A percentile compares a stretch with the other conserved stretches of the same genome.
These are phyloP conservation scores for Uropetala carovei DNA, from an alignment of 2,888 invertebrate species.

Conservation along the genomic window DNA sequence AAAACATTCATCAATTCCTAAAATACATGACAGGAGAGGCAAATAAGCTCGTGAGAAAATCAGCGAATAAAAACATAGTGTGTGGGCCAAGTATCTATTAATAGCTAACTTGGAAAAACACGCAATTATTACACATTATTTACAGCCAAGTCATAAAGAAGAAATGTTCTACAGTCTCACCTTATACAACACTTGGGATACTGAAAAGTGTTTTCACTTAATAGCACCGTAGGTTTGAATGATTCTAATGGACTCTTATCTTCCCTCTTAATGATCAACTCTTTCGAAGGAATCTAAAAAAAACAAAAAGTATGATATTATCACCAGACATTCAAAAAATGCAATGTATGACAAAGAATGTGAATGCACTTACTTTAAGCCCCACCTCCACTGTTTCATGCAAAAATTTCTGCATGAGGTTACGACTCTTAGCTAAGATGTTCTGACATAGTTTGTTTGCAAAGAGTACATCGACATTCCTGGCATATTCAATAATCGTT, in stretches of 20 bases:
- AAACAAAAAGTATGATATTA: constrained; percentile 66
- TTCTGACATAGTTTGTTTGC: constrained; percentile 86
- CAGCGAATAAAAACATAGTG: too few relatives aligned
- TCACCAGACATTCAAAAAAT: constrained; percentile 5
- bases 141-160: constrained; percentile 39
- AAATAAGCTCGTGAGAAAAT: too few relatives aligned
- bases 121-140: background rate
- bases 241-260: constrained; percentile 57
- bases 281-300: constrained; percentile 38
- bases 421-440: constrained; percentile 82
- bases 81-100: too few relatives aligned
- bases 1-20: too few relatives aligned
- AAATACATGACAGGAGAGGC: too few relatives aligned
- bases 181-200: constrained; percentile 78
- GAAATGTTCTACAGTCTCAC: constrained; percentile 70
- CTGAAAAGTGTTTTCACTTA: constrained; percentile 73
- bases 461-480: constrained; percentile 86
- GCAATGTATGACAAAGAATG: background rate
- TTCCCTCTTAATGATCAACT: constrained; percentile 10
- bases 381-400: constrained; percentile 82
- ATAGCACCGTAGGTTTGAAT: constrained; percentile 70
- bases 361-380: constrained; percentile 53
- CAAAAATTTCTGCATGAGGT: constrained; percentile 88
- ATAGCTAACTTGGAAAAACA: background rate
- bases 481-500: constrained; percentile 82